Evolutionary conservation across 2,113 vertebrate species (phyloP).

Genomic region (Xenopus tropicalis): DNA sequence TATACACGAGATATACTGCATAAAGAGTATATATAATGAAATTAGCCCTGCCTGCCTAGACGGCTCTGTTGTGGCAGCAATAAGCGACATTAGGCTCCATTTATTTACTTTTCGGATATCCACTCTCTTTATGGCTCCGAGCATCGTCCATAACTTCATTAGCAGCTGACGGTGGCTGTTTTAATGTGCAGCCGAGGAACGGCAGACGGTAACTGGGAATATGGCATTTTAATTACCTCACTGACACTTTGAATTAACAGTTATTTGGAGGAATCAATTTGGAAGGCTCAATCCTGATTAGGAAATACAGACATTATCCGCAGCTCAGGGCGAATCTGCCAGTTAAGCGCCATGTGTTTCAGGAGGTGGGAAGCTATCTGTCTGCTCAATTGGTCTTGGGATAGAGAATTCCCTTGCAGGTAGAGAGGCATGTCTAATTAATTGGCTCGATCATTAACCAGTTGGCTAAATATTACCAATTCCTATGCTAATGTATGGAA

Average conservation of each 20-base stretch:
- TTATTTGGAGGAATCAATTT: conserved; percentile 27
- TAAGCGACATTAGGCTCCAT: too few species aligned
- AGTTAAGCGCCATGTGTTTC: not conserved
- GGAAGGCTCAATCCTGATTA: not conserved
- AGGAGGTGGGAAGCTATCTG: not conserved
- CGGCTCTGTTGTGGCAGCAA: too few species aligned
- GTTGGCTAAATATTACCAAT: not conserved
- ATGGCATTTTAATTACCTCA: conserved; percentile 35
- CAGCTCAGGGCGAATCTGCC: not conserved
- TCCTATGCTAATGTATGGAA: not conserved
- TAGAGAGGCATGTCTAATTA: not conserved
- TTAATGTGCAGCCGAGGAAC: conserved; percentile 23
- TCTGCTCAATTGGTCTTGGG: not conserved
- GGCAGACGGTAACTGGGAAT: conserved; percentile 27
- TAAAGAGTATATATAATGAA: too few species aligned
- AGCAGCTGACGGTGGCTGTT: conserved; percentile 14
- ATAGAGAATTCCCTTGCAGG: not conserved
- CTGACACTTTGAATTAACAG: conserved; percentile 29
- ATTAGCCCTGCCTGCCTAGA: too few species aligned
- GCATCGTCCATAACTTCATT: conserved; percentile 26
- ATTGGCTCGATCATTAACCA: not conserved
- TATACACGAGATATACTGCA: too few species aligned
- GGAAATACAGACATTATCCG: not conserved
- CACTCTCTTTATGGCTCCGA: conserved; percentile 12
- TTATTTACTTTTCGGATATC: too few species aligned